Conservation (phyloP, 1,140 invertebrate genomes). For the Sweltsa coloradensis region DNA sequence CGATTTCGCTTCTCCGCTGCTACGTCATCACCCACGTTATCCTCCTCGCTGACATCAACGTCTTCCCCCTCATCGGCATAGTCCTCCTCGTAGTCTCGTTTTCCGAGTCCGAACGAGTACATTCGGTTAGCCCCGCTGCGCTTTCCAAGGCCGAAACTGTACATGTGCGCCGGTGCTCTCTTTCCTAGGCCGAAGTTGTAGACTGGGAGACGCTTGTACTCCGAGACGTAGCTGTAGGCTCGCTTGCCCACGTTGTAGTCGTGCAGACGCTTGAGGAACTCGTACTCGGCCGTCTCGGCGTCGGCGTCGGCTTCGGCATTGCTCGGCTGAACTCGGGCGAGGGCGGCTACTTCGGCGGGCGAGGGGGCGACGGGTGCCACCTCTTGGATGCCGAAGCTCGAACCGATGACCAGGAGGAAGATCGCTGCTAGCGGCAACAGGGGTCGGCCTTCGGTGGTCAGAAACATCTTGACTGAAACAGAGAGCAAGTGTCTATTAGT, state of each 20-base stretch:
- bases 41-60: background rate
- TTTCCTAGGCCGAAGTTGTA: conserved; percentile 55
- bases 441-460: too few relatives aligned
- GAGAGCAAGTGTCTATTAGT: too few relatives aligned
- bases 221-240: conserved; percentile 47
- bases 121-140: conserved; percentile 15
- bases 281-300: background rate
- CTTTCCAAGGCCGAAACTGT: conserved; percentile 30
- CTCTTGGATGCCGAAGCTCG: too few relatives aligned
- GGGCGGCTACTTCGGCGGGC: background rate
- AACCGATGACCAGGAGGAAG: too few relatives aligned
- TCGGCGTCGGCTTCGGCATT: background rate
- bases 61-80: conserved; percentile 4
- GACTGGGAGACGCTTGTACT: conserved; percentile 48
- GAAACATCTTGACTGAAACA: too few relatives aligned
- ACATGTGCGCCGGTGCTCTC: conserved; percentile 28
- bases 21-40: background rate
- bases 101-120: conserved; percentile 18
- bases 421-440: too few relatives aligned
- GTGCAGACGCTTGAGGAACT: conserved; percentile 11
- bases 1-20: conserved; percentile 16
- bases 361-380: background rate
- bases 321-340: background rate
- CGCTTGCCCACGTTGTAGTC: conserved; percentile 36
- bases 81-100: conserved; percentile 18